Conservation (phyloP, 2,113 vertebrate genomes). For the Xenopus borealis region DNA sequence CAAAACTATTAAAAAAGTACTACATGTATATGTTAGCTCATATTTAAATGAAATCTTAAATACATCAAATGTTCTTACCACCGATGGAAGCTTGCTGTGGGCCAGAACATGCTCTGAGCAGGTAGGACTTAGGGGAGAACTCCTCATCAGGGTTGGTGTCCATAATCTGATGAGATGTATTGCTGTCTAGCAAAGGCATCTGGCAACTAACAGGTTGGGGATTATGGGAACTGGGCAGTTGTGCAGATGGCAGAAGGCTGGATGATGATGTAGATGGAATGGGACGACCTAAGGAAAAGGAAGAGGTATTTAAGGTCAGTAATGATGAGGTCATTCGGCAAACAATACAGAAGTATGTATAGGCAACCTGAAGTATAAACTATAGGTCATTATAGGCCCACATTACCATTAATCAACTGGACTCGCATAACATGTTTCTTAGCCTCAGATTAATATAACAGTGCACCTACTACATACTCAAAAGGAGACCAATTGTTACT, state of each 20-base stretch:
- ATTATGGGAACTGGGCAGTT: slow-evolving; percentile 86
- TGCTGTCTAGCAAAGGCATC: slow-evolving; percentile 98
- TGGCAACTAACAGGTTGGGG: slow-evolving; percentile 91
- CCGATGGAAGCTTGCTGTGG: slow-evolving; percentile 79
- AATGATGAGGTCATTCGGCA: slow-evolving; percentile 47
- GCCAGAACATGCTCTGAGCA: slow-evolving; percentile 85
- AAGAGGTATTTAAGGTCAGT: slow-evolving; percentile 77
- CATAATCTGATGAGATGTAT: slow-evolving; percentile 96
- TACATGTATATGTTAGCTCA: no score
- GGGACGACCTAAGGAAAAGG: slow-evolving; percentile 91
- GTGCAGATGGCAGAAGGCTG: slow-evolving; percentile 92
- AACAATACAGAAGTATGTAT: neutral
- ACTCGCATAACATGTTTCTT: no score
- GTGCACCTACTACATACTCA: no score
- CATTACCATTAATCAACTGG: no score
- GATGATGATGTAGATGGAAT: slow-evolving; percentile 96
- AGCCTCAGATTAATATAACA: no score
- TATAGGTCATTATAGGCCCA: no score
- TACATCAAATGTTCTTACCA: slow-evolving; percentile 75
- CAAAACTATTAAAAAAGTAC: no score
- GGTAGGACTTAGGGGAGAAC: slow-evolving; percentile 87
- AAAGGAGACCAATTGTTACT: no score
- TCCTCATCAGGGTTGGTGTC: slow-evolving; percentile 94
- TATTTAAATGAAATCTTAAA: no score
- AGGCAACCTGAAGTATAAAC: neutral